These are phyloP conservation scores for Spilarctia lutea DNA, from an alignment of 2,888 invertebrate species.

Conservation along the genomic window DNA sequence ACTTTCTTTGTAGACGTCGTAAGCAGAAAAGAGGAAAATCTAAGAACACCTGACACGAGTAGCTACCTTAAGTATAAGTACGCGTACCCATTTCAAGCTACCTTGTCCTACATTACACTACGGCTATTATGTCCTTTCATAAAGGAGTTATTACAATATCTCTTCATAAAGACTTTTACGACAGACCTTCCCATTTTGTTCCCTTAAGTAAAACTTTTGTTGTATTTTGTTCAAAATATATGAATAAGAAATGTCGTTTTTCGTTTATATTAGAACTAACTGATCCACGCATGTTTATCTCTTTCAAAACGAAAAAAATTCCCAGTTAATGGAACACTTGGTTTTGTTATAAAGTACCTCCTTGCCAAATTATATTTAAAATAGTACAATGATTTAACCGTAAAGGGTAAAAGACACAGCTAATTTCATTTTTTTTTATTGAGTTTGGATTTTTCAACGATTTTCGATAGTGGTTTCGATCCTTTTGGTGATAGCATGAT, in stretches of 20 bases:
- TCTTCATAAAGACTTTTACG: constrained; percentile 18
- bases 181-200: constrained; percentile 8
- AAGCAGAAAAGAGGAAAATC: neutral
- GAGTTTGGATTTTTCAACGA: no score
- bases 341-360: no score
- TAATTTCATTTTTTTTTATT: no score
- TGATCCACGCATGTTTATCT: no score
- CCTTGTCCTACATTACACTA: constrained; percentile 18
- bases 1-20: neutral
- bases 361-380: no score
- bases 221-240: neutral
- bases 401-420: no score
- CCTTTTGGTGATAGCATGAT: no score
- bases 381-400: no score
- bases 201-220: constrained; percentile 6
- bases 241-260: neutral
- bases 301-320: no score
- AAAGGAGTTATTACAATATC: constrained; percentile 14
- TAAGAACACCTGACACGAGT: neutral
- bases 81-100: neutral
- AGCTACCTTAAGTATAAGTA: neutral
- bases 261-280: neutral
- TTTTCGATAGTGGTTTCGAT: no score
- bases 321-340: no score
- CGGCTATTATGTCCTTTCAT: constrained; percentile 11